These are phyloP conservation scores for Drosophila biarmipes DNA, from an alignment of 1,140 invertebrate species.

Conservation along the genomic window DNA sequence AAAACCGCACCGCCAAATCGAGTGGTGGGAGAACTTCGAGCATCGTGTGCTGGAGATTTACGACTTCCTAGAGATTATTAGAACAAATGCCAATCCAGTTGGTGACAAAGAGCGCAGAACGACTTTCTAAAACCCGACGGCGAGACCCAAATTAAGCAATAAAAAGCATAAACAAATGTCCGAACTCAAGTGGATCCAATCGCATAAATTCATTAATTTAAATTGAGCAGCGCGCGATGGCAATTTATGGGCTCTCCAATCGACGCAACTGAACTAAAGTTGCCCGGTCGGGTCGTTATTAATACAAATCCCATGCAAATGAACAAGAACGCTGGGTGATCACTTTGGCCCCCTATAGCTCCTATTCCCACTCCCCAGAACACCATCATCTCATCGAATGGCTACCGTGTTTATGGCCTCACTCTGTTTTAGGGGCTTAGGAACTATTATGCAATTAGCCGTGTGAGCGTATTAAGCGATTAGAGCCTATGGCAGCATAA, in stretches of 20 bases:
- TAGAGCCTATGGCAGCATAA: slow-evolving; percentile 62
- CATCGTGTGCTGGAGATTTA: slow-evolving; percentile 63
- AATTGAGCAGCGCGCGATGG: slow-evolving; percentile 42
- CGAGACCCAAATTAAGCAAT: slow-evolving; percentile 55
- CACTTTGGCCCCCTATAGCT: background rate
- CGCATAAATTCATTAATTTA: slow-evolving; percentile 65
- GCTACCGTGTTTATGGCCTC: slow-evolving; percentile 19
- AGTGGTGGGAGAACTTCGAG: background rate
- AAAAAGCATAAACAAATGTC: slow-evolving; percentile 53
- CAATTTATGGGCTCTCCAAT: slow-evolving; percentile 54
- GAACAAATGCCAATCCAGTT: slow-evolving; percentile 40
- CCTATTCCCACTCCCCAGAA: background rate
- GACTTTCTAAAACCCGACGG: slow-evolving; percentile 72
- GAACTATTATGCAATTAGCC: slow-evolving; percentile 78
- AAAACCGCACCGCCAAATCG: slow-evolving; percentile 42
- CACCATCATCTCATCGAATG: slow-evolving; percentile 7
- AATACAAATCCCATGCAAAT: slow-evolving; percentile 76
- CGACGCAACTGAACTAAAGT: slow-evolving; percentile 33
- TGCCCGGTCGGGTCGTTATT: slow-evolving; percentile 30
- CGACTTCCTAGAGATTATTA: slow-evolving; percentile 68
- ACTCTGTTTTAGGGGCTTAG: slow-evolving; percentile 33
- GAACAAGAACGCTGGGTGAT: slow-evolving; percentile 33
- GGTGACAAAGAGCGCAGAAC: slow-evolving; percentile 60
- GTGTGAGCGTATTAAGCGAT: slow-evolving; percentile 71
- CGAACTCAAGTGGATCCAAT: slow-evolving; percentile 46